Evolutionary conservation across 2,888 invertebrate species (phyloP), one percentile per base, ranked within the genome.

Genomic region (Heliconius aoede): DNA sequence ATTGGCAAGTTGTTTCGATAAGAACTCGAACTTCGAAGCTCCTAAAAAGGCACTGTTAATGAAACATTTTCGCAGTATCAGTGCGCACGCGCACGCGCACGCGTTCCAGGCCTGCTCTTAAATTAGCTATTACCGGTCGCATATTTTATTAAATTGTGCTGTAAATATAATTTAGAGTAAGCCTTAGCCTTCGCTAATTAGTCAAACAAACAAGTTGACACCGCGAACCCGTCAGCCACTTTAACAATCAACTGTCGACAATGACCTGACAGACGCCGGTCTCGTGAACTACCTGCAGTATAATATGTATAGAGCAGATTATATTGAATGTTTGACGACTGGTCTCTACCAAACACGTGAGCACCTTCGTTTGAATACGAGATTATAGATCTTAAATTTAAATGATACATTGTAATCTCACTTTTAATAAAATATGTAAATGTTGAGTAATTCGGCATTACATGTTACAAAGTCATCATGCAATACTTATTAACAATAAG

Each of bases 21-120:
- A 69, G 55, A 69, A 69, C 69, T 55, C 55, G 55, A 30, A 51
- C n/a, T 55, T 46, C 7, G 46, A 46, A 46, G 55, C 15, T 30
- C 69, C 55, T 55, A 69, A 69, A 69, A 24, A 69, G 69, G 69
- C 51, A 24, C 55, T 51, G 69, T 55, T 69, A 69, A 69, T 69
- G 55, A 69, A 69, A 69, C 69, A 55, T 32, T 69, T 28, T 28
- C 69, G 15, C 69, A 30, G 30, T 69, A 69, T 1, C 55, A 30
- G 69, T 55, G 69, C 30, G 55, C 55, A 32, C 55, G 55, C n/a
- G 51, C 30, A 30, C 28, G 3, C 36, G 36, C 36, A 11, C 36
- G n/a, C n/a, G n/a, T n/a, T n/a, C 36, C 32, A 2, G 36, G 30
- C 55, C 55, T 69, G 69, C 21, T 55, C 15, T 18, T 55, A 36